These are phyloP conservation scores for Bungarus multicinctus DNA, from an alignment of 2,113 vertebrate species.

Conservation along the genomic window DNA sequence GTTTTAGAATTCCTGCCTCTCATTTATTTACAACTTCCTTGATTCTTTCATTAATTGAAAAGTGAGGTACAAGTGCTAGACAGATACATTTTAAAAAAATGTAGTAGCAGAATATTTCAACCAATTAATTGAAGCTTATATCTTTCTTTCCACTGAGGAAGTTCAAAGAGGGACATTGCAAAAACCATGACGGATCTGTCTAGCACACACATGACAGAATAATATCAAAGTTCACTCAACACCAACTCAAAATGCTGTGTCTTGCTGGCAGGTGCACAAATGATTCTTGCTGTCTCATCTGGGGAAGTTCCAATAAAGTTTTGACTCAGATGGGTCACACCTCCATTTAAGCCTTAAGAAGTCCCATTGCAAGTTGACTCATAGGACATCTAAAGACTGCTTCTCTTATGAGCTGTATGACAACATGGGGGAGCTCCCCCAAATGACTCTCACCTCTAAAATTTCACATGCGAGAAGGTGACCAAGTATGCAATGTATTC, in stretches of 20 bases:
- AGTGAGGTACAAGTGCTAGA: background rate
- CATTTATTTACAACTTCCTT: background rate
- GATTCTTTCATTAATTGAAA: background rate
- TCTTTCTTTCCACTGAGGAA: background rate
- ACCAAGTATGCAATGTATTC: background rate
- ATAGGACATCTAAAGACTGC: background rate
- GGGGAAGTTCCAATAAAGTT: background rate
- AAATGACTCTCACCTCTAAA: background rate
- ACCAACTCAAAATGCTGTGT: background rate
- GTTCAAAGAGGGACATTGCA: background rate
- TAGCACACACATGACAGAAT: background rate
- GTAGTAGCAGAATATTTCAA: background rate
- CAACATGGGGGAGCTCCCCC: background rate
- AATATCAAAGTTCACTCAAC: background rate
- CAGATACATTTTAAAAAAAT: too few species aligned
- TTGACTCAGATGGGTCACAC: constrained; percentile 1
- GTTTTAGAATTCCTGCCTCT: background rate
- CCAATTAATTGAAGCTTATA: background rate
- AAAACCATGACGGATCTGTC: background rate
- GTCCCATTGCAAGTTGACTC: background rate
- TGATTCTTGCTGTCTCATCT: background rate
- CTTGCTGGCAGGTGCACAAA: background rate
- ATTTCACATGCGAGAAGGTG: background rate
- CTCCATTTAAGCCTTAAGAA: background rate
- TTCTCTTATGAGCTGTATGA: background rate